phyloP scores from a whole-genome alignment of 2,888 invertebrate species.

The Brachypalpus laphriformis region DNA sequence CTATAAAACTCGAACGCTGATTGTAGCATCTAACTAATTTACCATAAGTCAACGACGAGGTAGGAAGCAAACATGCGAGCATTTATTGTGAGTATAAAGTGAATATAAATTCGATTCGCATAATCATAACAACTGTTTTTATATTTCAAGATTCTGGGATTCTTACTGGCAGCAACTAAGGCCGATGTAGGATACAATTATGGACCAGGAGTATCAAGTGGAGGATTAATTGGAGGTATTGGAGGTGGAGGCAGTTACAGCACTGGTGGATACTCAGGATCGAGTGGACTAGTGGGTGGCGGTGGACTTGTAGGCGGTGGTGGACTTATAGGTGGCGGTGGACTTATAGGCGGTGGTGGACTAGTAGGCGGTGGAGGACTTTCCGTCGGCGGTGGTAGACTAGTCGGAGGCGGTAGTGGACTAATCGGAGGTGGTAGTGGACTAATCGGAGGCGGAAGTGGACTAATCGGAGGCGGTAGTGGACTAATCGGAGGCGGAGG shows the following conservation, averaged over 20 bases:
- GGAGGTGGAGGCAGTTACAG: not conserved
- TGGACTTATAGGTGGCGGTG: too few species aligned
- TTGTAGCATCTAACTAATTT: slow-evolving; percentile 32
- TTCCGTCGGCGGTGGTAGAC: slow-evolving; percentile 44
- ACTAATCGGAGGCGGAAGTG: slow-evolving; percentile 32
- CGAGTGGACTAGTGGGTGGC: not conserved
- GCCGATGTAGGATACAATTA: slow-evolving; percentile 38
- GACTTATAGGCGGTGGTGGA: not conserved
- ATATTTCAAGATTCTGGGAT: slow-evolving; percentile 4
- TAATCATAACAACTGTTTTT: not conserved
- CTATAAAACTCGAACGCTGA: slow-evolving; percentile 49
- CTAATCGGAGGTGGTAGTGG: not conserved
- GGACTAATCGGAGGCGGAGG: slow-evolving; percentile 9
- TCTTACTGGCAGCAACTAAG: too few species aligned
- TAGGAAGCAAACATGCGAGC: slow-evolving; percentile 55
- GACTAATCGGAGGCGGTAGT: slow-evolving; percentile 76
- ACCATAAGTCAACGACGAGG: slow-evolving; percentile 33
- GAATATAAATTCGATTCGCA: not conserved
- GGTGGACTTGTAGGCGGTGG: not conserved
- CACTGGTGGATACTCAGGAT: not conserved
- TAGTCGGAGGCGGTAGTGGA: slow-evolving; percentile 75
- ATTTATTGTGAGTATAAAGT: slow-evolving; percentile 61
- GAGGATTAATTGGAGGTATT: not conserved
- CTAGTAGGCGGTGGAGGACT: not conserved
- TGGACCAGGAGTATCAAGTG: slow-evolving; percentile 13